Evolutionary conservation across 1,140 invertebrate species (phyloP), one percentile per base, ranked within the genome.

Genomic region (Elysia chlorotica): DNA sequence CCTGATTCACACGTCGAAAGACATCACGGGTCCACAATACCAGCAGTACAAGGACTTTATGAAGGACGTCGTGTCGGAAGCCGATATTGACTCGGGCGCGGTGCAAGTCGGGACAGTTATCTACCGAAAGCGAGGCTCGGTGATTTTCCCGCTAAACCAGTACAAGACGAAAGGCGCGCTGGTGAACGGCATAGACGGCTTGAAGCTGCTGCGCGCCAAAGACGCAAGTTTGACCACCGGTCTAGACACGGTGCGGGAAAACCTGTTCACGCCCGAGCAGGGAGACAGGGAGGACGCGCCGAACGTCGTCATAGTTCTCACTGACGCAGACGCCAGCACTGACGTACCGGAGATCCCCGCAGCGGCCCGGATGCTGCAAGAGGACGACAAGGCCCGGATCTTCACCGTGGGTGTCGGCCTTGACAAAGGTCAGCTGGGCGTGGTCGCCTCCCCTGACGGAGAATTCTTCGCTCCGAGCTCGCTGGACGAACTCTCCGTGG

Each of bases 231-330:
- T 31, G 28, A 17, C 33, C 28, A 30, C 14, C 17, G 33, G 14
- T 21, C 35, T 21, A 30, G 10, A 53, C 28, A n/a, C 19, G 2
- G 78, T 82, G 14, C 61, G 76, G 31, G 54, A 57, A 0, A 28
- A 69, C 23, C 79, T 83, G 76, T 76, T 83, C 25, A 70, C 73
- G 2, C 48, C 57, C n/a, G 73, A 57, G 2, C 68, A 65, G 28
- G 85, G 83, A 17, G 83, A 82, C 57, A 72, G 85, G 67, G 72
- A 70, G 10, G 76, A 78, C 61, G 84, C 79, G 19, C 81, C 84
- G n/a, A 82, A 86, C 65, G 79, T 76, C 17, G 77, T 82, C 30
- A 70, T 86, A 37, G 71, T 86, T 2, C 77, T 86, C 19, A 86
- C 85, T 0, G 83, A 86, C 72, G 71, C 80, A 0, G 81, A 78